Evolutionary conservation across 2,888 invertebrate species (phyloP).

Genomic region (Diadromus collaris): DNA sequence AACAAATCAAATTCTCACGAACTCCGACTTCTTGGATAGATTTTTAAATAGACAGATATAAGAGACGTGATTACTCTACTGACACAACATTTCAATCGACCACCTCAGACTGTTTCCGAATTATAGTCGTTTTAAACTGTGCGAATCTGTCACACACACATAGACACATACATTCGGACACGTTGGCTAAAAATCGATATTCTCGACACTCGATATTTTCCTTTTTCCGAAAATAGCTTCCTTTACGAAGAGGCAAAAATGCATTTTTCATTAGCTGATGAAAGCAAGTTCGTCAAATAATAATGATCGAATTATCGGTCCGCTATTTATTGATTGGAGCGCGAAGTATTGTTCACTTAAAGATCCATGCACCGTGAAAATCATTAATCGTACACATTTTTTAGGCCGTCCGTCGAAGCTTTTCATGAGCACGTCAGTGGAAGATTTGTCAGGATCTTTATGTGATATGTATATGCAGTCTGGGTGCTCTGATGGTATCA

Average conservation of each 20-base stretch:
- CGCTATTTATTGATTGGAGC: background rate
- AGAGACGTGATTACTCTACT: too few species aligned
- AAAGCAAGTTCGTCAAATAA: conserved; percentile 12
- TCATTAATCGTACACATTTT: background rate
- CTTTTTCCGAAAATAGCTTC: background rate
- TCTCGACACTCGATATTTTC: background rate
- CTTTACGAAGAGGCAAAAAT: background rate
- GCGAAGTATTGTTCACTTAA: background rate
- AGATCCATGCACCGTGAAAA: background rate
- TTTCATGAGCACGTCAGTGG: conserved; percentile 9
- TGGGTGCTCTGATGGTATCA: conserved; percentile 65
- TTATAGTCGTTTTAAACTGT: too few species aligned
- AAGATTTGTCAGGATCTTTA: conserved; percentile 53
- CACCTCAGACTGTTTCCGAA: too few species aligned
- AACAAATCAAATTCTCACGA: too few species aligned
- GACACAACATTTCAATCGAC: too few species aligned
- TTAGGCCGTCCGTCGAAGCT: background rate
- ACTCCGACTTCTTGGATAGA: too few species aligned
- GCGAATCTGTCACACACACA: too few species aligned
- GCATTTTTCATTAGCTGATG: background rate
- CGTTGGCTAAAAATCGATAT: too few species aligned
- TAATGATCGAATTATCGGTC: background rate
- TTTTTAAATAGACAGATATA: too few species aligned
- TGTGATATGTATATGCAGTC: conserved; percentile 45
- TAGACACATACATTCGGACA: too few species aligned